Percentiles rank a stretch among this genome's conserved stretches.
Evolutionary conservation across 2,113 vertebrate genomes (phyloP).

Genomic region (Centropus unirufus): DNA sequence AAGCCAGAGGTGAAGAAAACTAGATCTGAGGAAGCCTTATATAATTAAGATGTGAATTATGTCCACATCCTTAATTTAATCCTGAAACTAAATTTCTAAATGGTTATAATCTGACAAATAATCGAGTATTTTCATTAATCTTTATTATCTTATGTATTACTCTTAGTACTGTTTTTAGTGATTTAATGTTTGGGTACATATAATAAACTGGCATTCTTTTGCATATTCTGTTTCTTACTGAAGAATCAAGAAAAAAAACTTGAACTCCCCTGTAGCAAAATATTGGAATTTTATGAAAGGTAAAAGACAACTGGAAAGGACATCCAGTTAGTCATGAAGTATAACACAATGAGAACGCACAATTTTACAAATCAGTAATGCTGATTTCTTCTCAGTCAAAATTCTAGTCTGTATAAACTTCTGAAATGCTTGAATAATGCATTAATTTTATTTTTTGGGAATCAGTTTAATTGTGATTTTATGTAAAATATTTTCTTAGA

Average conservation of each 20-base stretch:
- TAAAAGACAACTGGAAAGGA: background rate
- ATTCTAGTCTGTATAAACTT: background rate
- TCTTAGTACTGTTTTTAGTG: background rate
- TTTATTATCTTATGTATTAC: background rate
- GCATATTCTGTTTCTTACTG: background rate
- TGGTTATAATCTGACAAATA: background rate
- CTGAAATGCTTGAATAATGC: background rate
- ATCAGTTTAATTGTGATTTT: background rate
- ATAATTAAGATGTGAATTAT: background rate
- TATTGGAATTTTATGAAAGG: background rate
- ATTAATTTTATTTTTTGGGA: background rate
- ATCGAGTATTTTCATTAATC: background rate
- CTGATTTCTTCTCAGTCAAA: background rate
- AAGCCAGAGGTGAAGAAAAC: background rate
- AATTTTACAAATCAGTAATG: background rate
- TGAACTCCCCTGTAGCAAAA: background rate
- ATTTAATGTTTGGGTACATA: background rate
- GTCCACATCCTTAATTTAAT: background rate
- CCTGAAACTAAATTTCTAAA: background rate
- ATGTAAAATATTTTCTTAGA: background rate
- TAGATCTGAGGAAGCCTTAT: background rate
- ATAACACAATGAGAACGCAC: background rate
- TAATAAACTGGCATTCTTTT: background rate
- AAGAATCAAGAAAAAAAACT: background rate
- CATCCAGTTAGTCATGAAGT: background rate